Percentiles rank a stretch among this genome's conserved stretches.
Evolutionary conservation across 1,140 invertebrate species (phyloP).

Genomic region (Globodera rostochiensis): DNA sequence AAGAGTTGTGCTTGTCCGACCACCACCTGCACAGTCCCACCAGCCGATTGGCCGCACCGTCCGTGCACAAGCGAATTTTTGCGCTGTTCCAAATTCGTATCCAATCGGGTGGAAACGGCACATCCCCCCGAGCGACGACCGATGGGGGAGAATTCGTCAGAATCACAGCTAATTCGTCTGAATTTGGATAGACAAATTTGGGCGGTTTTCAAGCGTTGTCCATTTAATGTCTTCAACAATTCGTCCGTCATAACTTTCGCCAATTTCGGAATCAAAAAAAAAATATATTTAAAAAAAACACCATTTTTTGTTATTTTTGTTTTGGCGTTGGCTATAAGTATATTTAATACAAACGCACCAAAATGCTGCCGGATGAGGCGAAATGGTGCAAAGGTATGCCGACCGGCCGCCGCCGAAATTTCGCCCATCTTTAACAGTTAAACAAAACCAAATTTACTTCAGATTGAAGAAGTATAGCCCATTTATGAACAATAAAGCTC

Average conservation of each 20-base stretch:
- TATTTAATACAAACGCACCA: neutral
- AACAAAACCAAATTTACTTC: too few species aligned
- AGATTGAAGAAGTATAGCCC: too few species aligned
- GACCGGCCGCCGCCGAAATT: neutral
- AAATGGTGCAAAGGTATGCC: neutral
- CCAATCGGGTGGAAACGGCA: constrained; percentile 26
- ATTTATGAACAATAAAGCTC: too few species aligned
- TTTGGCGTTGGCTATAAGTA: neutral
- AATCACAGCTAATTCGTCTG: constrained; percentile 25
- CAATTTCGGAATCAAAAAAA: neutral
- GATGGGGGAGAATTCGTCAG: constrained; percentile 16
- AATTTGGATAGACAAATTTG: constrained; percentile 10
- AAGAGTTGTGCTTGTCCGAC: neutral
- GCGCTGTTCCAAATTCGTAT: constrained; percentile 30
- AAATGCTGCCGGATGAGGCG: neutral
- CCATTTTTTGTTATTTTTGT: too few species aligned
- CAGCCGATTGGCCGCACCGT: constrained; percentile 32
- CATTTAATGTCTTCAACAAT: too few species aligned
- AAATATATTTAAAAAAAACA: neutral
- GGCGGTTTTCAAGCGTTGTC: too few species aligned
- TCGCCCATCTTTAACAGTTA: too few species aligned
- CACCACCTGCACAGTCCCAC: constrained; percentile 33
- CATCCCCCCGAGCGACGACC: neutral
- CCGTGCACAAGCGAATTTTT: constrained; percentile 33
- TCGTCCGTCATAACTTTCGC: too few species aligned